Evolutionary conservation across 2,113 vertebrate species (phyloP), one percentile per base, ranked within the genome.

Genomic region (Melanostigma gelatinosum): DNA sequence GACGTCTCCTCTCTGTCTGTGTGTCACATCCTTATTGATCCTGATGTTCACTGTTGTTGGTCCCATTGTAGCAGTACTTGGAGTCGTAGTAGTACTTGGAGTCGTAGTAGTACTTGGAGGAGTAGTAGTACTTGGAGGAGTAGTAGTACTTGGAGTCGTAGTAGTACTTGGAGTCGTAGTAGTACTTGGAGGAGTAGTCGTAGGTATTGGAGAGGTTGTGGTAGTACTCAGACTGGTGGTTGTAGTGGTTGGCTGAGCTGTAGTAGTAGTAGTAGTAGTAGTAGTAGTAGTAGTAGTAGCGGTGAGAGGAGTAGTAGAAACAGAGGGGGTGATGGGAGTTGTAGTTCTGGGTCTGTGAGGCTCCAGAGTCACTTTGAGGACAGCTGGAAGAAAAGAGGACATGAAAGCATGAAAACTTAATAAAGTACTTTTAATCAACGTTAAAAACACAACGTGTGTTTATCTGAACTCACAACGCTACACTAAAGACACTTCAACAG

Each of bases 1-100:
- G 12, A 99, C 97, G 34, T 99, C 97, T 83, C 97, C 97, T 88
- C 97, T 92, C 44, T 95, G 96, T 81, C 96, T 96, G 78, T 96
- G 96, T 10, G 96, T 93, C 68, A 90, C 94, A 1, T 97, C 96
- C 63, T 91, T 88, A 60, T 94, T 94, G 81, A 98, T 95, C 77
- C 89, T 94, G 94, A 97, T 98, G 92, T 96, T 96, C 77, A 95
- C 83, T 20, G 58, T 60, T 0, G 44, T 22, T 15, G 66, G 36
- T 22, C 7, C 24, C 8, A 38, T 13, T 67, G 34, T 24, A 4
- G 24, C 20, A 7, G 24, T n/a, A 10, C 0, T 27, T 13, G 3
- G 3, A 8, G 58, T 22, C 32, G 55, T 36, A 22, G 63, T 46
- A 10, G 87, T 77, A 13, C 70, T 29, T 16, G 68, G 8, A 40